Evolutionary conservation across 1,140 invertebrate genomes (phyloP), one percentile per base, ranked within the genome.

Genomic region (Cydia strobilella): DNA sequence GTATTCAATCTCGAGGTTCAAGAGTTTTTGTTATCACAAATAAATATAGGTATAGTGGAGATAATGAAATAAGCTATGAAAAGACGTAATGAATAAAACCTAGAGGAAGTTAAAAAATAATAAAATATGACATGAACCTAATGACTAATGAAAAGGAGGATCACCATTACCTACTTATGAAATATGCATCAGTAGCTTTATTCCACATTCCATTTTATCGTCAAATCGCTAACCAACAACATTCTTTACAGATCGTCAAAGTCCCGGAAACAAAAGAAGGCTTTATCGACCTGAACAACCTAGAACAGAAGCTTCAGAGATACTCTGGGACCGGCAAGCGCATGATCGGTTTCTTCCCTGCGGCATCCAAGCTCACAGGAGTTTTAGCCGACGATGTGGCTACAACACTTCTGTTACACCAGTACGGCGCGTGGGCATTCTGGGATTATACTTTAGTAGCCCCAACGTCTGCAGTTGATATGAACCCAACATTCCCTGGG

Each of bases 391-490:
- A 98, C 93, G 97, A 97, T 83, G 95, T 97, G 35, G 95, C 95
- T 0, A 96, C 98, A 7, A 98, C 97, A 1, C 91, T 96, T 13
- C 89, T 98, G 1, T 93, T 98, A 7, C 97, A 98, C 84, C 95
- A 96, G 80, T 96, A 97, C 85, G 96, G 95, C 2, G 97, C 97
- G 2, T 94, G 97, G 72, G 95, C 96, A 3, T 96, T 98, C 82
- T 98, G 97, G 97, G 98, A 98, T 90, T 98, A 97, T 90, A 97
- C 97, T 4, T 94, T 97, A 9, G 97, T 97, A 65, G 97, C 96
- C 2, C 97, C 97, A 0, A 97, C 96, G 82, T 93, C 96, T 0
- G 93, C 94, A 54, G 95, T 98, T 77, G 96, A 98, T 82, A 98
- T 98, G 97, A 98, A 98, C 87, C 97, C 97, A 0, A 91, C 87